Percentiles rank a stretch among this genome's conserved stretches.
phyloP scores from a whole-genome alignment of 2,888 invertebrate genomes.

The Artemia sinica region DNA sequence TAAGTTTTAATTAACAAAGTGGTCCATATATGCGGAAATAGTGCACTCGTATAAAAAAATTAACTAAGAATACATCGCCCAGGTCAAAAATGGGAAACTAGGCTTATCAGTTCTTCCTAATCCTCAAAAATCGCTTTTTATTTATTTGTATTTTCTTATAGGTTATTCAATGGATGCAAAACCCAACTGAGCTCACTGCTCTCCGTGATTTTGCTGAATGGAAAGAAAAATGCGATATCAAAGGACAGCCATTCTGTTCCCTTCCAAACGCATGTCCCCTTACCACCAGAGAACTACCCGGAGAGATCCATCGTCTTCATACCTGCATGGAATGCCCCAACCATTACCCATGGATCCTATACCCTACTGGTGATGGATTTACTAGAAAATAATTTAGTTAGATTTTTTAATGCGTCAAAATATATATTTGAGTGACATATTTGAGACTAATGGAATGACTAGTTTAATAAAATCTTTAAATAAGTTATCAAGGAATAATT shows the following conservation, averaged over 20 bases:
- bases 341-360: constrained; percentile 84
- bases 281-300: constrained; percentile 65
- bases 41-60: not conserved
- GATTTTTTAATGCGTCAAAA: not conserved
- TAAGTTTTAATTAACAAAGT: too few relatives aligned
- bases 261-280: constrained; percentile 76
- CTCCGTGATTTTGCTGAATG: constrained; percentile 81
- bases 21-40: too few relatives aligned
- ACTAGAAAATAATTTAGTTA: constrained; percentile 18
- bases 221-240: constrained; percentile 88
- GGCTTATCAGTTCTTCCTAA: too few relatives aligned
- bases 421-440: too few relatives aligned
- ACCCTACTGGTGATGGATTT: constrained; percentile 74
- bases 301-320: constrained; percentile 75
- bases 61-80: too few relatives aligned
- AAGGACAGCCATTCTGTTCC: constrained; percentile 81
- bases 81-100: too few relatives aligned
- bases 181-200: constrained; percentile 67
- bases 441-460: too few relatives aligned
- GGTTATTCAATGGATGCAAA: constrained; percentile 92
- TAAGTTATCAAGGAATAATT: too few relatives aligned
- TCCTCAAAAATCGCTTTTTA: not conserved
- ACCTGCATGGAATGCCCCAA: constrained; percentile 92
- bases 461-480: too few relatives aligned
- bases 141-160: constrained; percentile 31